phyloP scores from a whole-genome alignment of 2,888 invertebrate genomes.

The Plebejus melissa region DNA sequence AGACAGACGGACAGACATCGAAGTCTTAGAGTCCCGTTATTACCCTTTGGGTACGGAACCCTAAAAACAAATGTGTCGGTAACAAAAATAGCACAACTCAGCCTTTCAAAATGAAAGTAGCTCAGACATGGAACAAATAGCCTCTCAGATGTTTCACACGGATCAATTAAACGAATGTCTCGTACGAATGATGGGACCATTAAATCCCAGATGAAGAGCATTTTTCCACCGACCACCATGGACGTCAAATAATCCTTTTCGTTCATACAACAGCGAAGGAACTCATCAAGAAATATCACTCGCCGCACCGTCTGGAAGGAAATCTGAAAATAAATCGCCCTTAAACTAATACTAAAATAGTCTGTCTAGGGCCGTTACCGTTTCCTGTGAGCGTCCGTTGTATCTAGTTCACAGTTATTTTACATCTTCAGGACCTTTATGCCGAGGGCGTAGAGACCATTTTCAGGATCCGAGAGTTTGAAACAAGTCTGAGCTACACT shows the following conservation, averaged over 20 bases:
- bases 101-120: neutral
- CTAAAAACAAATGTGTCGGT: neutral
- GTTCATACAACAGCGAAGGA: constrained; percentile 1
- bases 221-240: constrained; percentile 11
- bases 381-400: constrained; percentile 66
- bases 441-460: neutral
- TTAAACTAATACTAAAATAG: constrained; percentile 73
- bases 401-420: constrained; percentile 31
- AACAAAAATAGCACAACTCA: neutral
- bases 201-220: neutral
- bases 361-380: constrained; percentile 69
- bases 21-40: no score
- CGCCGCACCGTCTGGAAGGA: constrained; percentile 56
- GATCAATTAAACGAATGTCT: neutral
- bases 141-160: neutral
- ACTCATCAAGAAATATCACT: constrained; percentile 29
- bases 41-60: no score
- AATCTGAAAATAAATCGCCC: constrained; percentile 76
- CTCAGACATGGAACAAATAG: neutral
- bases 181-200: neutral
- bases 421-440: neutral
- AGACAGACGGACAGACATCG: no score
- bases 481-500: neutral
- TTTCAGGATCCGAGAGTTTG: neutral
- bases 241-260: neutral